These are phyloP conservation scores for Meloidogyne hapla DNA, from an alignment of 1,140 invertebrate species.

Conservation along the genomic window DNA sequence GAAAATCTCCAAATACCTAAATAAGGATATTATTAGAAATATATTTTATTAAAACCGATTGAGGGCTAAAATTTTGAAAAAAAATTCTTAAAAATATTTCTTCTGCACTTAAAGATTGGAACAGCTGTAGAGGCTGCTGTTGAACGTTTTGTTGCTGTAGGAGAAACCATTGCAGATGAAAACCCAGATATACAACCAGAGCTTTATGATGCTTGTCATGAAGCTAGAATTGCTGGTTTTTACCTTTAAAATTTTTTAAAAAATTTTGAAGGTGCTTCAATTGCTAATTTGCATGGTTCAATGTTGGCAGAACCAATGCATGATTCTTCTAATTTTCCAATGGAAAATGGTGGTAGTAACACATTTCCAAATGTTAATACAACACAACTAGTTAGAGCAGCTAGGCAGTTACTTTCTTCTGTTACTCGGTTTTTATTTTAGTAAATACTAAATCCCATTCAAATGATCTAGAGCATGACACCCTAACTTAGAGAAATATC, in stretches of 20 bases:
- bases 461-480: too few species aligned
- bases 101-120: constrained; percentile 75
- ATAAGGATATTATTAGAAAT: too few species aligned
- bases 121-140: constrained; percentile 92
- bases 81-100: background rate
- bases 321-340: background rate
- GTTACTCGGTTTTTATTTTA: constrained; percentile 73
- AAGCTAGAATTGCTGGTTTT: constrained; percentile 87
- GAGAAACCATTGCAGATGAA: constrained; percentile 95
- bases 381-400: constrained; percentile 80
- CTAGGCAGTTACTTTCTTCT: constrained; percentile 84
- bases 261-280: constrained; percentile 48
- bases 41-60: too few species aligned
- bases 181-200: constrained; percentile 92
- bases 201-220: constrained; percentile 96
- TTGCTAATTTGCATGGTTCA: constrained; percentile 57
- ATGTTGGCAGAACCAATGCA: constrained; percentile 62
- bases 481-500: too few species aligned
- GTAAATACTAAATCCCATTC: too few species aligned
- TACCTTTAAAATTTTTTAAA: constrained; percentile 14
- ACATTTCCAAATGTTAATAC: constrained; percentile 67
- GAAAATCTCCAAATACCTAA: too few species aligned
- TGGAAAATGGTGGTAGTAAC: background rate
- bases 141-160: constrained; percentile 92
- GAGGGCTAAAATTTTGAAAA: background rate